phyloP scores from a whole-genome alignment of 2,888 invertebrate species.

The Drosophila anomelani region DNA sequence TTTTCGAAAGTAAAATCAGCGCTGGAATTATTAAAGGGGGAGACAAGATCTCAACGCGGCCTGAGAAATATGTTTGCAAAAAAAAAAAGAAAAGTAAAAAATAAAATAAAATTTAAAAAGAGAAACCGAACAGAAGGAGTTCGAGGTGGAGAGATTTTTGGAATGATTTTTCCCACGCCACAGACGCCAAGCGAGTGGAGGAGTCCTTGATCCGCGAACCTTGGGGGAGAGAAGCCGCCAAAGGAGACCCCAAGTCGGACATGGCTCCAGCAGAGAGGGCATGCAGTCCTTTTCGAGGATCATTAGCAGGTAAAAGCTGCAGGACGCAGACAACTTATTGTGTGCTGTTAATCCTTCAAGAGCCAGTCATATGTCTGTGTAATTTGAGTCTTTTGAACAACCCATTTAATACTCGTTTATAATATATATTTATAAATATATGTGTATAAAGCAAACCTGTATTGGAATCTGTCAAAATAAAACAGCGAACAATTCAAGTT shows the following conservation, averaged over 20 bases:
- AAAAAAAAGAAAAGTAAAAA: constrained; percentile 3
- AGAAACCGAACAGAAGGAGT: constrained; percentile 38
- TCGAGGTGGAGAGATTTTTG: constrained; percentile 29
- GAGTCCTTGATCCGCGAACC: constrained; percentile 33
- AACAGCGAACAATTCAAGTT: constrained; percentile 69
- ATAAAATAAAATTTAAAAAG: constrained; percentile 8
- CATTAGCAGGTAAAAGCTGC: constrained; percentile 71
- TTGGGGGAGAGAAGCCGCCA: constrained; percentile 42
- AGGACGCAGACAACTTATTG: constrained; percentile 30
- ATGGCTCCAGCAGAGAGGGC: constrained; percentile 64
- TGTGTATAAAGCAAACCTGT: constrained; percentile 21
- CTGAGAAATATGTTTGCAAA: constrained; percentile 34
- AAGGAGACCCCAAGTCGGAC: constrained; percentile 60
- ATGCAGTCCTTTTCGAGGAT: constrained; percentile 49
- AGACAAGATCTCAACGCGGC: constrained; percentile 40
- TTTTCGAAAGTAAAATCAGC: constrained; percentile 12
- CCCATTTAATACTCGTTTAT: constrained; percentile 17
- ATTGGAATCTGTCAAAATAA: constrained; percentile 62
- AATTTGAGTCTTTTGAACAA: constrained; percentile 63
- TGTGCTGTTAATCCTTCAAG: constrained; percentile 18
- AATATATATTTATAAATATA: constrained; percentile 14
- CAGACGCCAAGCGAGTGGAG: constrained; percentile 42
- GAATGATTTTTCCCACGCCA: constrained; percentile 42
- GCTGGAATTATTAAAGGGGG: constrained; percentile 37
- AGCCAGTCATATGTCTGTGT: constrained; percentile 49